Conservation (phyloP, 2,888 invertebrate species). For the Aspidapion aeneum region DNA sequence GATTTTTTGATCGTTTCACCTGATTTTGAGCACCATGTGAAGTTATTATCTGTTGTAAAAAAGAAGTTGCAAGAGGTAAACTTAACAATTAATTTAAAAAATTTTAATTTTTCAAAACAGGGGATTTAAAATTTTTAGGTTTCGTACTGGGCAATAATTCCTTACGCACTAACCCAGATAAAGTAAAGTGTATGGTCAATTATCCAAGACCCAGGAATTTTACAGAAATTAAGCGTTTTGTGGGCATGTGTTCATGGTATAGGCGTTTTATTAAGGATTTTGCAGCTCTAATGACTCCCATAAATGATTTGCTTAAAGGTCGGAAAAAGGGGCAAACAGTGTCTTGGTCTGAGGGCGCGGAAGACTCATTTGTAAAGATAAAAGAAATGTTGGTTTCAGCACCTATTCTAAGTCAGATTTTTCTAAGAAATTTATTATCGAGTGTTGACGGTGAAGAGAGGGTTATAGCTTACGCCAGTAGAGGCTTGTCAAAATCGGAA, state of each 20-base stretch:
- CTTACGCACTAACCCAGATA: constrained; percentile 30
- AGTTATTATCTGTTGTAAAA: not conserved
- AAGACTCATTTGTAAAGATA: constrained; percentile 25
- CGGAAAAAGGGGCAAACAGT: constrained; percentile 23
- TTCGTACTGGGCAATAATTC: constrained; percentile 29
- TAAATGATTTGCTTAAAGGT: constrained; percentile 28
- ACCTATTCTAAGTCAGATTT: constrained; percentile 10
- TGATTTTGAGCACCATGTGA: too few relatives aligned
- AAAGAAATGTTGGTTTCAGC: constrained; percentile 23
- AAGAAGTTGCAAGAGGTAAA: constrained; percentile 5
- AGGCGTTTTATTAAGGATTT: constrained; percentile 31
- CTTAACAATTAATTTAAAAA: constrained; percentile 31
- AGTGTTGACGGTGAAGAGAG: too few relatives aligned
- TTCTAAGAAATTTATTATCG: constrained; percentile 4
- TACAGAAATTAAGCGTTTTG: constrained; percentile 32
- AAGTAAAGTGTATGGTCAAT: constrained; percentile 29
- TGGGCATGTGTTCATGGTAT: constrained; percentile 33
- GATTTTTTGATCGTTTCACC: too few relatives aligned
- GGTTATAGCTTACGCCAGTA: too few relatives aligned
- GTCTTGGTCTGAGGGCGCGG: constrained; percentile 25
- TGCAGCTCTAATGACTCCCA: constrained; percentile 28
- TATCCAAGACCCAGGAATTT: constrained; percentile 27
- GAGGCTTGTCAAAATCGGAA: too few relatives aligned
- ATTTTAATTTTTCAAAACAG: constrained; percentile 29
- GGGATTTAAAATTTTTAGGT: constrained; percentile 30